Percentiles rank a stretch among this genome's conserved stretches.
phyloP scores from a whole-genome alignment of 2,113 vertebrate species.

The Genyomyrus donnyi region DNA sequence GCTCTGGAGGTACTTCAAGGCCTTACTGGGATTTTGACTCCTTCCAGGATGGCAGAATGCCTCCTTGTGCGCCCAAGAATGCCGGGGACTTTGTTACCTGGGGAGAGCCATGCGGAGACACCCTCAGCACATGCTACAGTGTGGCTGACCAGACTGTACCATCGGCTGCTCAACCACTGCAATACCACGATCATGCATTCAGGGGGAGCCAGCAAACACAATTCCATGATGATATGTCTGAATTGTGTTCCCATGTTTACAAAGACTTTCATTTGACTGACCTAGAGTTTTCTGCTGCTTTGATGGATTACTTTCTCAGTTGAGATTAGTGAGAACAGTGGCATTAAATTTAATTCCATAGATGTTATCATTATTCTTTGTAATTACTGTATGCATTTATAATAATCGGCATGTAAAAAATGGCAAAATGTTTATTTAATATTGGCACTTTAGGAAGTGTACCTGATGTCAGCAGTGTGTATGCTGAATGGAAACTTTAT shows the following conservation, averaged over 20 bases:
- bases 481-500: neutral
- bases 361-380: neutral
- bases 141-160: neutral
- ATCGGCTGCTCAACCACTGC: neutral
- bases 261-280: conserved; percentile 36
- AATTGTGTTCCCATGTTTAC: conserved; percentile 32
- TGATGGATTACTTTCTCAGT: conserved; percentile 46
- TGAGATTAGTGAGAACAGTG: neutral
- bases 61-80: neutral
- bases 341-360: neutral
- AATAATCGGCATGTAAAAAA: neutral
- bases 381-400: neutral
- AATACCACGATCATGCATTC: neutral
- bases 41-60: neutral
- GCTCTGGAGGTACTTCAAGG: neutral
- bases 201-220: neutral
- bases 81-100: conserved; percentile 23
- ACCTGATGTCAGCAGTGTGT: neutral
- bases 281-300: conserved; percentile 38
- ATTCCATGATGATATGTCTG: conserved; percentile 27
- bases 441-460: neutral
- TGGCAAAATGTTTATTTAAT: neutral
- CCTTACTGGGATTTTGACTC: neutral
- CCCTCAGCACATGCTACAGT: neutral
- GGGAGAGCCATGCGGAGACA: neutral